Evolutionary conservation across 1,140 invertebrate species (phyloP).

Genomic region (Philopotamus ludificatus): DNA sequence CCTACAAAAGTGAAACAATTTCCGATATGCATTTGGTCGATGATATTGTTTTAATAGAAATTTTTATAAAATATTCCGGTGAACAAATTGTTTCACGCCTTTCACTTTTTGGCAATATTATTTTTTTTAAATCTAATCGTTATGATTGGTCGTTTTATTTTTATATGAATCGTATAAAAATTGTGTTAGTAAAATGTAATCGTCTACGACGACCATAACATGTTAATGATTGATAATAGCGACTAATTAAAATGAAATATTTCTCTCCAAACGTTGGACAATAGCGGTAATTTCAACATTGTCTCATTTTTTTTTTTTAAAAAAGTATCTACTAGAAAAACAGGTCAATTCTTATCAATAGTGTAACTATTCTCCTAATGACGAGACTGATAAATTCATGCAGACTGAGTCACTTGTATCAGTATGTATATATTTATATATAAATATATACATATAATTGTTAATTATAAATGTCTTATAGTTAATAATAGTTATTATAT

Average conservation of each 20-base stretch:
- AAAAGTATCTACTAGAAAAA: constrained; percentile 37
- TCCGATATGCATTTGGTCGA: constrained; percentile 19
- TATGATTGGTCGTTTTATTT: constrained; percentile 34
- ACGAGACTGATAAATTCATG: constrained; percentile 41
- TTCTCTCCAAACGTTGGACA: constrained; percentile 9
- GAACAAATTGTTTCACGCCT: not conserved
- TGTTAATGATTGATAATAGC: constrained; percentile 37
- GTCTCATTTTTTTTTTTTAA: constrained; percentile 36
- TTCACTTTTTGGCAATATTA: too few species aligned
- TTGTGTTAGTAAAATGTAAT: constrained; percentile 37
- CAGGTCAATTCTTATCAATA: constrained; percentile 30
- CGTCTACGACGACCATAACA: constrained; percentile 26
- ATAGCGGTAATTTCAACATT: constrained; percentile 31
- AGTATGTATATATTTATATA: constrained; percentile 27
- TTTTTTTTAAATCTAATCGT: constrained; percentile 12
- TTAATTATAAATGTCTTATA: constrained; percentile 39
- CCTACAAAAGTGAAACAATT: constrained; percentile 2
- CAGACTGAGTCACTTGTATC: constrained; percentile 38
- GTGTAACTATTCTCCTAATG: constrained; percentile 37
- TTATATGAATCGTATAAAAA: constrained; percentile 39
- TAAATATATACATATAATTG: constrained; percentile 33
- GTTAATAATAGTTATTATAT: constrained; percentile 39
- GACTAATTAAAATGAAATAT: constrained; percentile 22
- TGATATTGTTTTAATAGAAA: constrained; percentile 14
- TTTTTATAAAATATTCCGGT: not conserved